Evolutionary conservation across 1,140 invertebrate species (phyloP).

Genomic region (Drosophila ohnishii): DNA sequence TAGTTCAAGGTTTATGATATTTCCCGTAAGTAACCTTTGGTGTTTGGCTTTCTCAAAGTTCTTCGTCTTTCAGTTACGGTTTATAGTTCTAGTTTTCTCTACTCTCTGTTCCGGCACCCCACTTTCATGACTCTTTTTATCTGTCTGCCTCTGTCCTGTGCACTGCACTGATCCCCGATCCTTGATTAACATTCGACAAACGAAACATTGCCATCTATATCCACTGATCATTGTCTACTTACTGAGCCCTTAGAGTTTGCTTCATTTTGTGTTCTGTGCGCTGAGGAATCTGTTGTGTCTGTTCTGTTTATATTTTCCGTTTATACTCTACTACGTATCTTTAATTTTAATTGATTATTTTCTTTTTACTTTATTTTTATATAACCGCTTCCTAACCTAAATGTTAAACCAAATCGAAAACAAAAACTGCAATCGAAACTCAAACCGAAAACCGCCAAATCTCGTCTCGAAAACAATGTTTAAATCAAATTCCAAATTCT

Average conservation of each 20-base stretch:
- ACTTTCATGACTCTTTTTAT: not conserved
- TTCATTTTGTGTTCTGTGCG: conserved; percentile 44
- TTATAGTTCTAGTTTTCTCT: conserved; percentile 26
- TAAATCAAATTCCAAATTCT: conserved; percentile 74
- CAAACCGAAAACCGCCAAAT: conserved; percentile 38
- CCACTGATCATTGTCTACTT: conserved; percentile 31
- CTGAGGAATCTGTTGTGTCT: conserved; percentile 30
- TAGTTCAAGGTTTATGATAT: conserved; percentile 24
- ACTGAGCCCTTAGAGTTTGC: conserved; percentile 41
- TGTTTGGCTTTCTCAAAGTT: conserved; percentile 64
- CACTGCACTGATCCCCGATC: conserved; percentile 15
- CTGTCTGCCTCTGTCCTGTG: conserved; percentile 9
- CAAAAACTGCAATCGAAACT: conserved; percentile 70
- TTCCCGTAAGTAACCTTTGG: conserved; percentile 67
- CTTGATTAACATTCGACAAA: conserved; percentile 35
- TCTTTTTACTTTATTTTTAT: conserved; percentile 69
- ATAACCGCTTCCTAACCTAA: conserved; percentile 71
- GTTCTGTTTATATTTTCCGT: conserved; percentile 20
- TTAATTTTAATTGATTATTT: conserved; percentile 56
- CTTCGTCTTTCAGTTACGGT: conserved; percentile 20
- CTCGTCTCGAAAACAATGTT: conserved; percentile 48
- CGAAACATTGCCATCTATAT: conserved; percentile 6
- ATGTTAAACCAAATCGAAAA: conserved; percentile 48
- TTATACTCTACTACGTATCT: conserved; percentile 28
- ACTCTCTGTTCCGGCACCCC: conserved; percentile 29